A percentile compares a stretch with the other conserved stretches of the same genome.
Evolutionary conservation across 2,113 vertebrate genomes (phyloP).

Genomic region (Climacteris rufus): DNA sequence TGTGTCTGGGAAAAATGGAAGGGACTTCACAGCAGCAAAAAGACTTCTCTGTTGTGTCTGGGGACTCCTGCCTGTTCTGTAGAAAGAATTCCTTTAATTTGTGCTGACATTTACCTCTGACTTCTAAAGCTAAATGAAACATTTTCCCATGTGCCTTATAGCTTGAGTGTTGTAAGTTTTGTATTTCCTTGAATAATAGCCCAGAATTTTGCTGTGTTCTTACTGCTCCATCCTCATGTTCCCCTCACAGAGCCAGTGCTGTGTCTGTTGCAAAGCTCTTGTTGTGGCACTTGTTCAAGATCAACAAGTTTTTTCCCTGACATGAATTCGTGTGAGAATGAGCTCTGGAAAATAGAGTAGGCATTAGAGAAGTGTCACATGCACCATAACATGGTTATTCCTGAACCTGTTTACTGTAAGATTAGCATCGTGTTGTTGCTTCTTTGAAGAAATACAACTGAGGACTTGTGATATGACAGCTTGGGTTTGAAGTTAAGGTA

Average conservation of each 20-base stretch:
- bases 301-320: background rate
- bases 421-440: background rate
- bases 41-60: background rate
- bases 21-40: background rate
- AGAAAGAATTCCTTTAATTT: background rate
- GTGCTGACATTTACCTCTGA: background rate
- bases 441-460: background rate
- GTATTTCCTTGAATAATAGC: background rate
- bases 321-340: background rate
- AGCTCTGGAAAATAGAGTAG: background rate
- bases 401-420: background rate
- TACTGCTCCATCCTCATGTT: background rate
- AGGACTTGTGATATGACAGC: background rate
- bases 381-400: background rate
- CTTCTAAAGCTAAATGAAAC: background rate
- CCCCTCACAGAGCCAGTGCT: background rate
- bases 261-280: background rate
- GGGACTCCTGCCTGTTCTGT: background rate
- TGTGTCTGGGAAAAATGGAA: background rate
- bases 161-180: background rate
- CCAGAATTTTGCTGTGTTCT: background rate
- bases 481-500: background rate
- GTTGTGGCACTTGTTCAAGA: background rate
- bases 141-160: background rate
- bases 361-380: background rate